Evolutionary conservation across 2,113 vertebrate genomes (phyloP).

Genomic region (Siniperca knerii): DNA sequence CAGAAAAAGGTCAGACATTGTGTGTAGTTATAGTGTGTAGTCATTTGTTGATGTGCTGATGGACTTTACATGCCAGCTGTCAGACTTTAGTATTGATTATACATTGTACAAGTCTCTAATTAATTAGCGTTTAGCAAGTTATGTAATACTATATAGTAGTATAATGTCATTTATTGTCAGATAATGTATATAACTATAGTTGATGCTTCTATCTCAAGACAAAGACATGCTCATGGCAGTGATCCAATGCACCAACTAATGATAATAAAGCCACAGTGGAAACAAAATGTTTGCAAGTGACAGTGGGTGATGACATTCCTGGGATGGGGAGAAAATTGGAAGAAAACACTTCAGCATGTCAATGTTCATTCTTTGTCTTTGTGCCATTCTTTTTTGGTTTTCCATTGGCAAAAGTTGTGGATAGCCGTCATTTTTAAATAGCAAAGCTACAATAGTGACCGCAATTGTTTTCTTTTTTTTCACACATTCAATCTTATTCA

Average conservation of each 20-base stretch:
- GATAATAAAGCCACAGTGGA: conserved; percentile 5
- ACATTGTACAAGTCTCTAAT: not conserved
- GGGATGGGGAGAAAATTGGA: not conserved
- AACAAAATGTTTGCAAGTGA: not conserved
- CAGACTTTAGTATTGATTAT: not conserved
- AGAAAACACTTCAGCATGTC: not conserved
- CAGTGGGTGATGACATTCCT: conserved; percentile 1
- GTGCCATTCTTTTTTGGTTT: too few species aligned
- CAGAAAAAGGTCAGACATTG: conserved; percentile 38
- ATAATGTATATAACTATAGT: not conserved
- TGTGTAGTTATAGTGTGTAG: not conserved
- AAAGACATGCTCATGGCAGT: not conserved
- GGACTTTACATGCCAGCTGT: not conserved
- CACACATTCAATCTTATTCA: too few species aligned
- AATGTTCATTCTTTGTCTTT: not conserved
- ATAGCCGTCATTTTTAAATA: too few species aligned
- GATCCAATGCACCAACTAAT: not conserved
- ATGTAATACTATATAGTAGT: not conserved
- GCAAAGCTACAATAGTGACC: too few species aligned
- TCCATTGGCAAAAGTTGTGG: too few species aligned
- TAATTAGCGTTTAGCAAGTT: not conserved
- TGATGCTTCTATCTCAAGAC: not conserved
- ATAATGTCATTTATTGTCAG: not conserved
- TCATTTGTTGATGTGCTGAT: conserved; percentile 5
- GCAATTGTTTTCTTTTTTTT: too few species aligned